Evolutionary conservation across 35 echinoderm and acorn worm species (phyloP), one percentile per base, ranked within the genome.

Genomic region (Lytechinus pictus): DNA sequence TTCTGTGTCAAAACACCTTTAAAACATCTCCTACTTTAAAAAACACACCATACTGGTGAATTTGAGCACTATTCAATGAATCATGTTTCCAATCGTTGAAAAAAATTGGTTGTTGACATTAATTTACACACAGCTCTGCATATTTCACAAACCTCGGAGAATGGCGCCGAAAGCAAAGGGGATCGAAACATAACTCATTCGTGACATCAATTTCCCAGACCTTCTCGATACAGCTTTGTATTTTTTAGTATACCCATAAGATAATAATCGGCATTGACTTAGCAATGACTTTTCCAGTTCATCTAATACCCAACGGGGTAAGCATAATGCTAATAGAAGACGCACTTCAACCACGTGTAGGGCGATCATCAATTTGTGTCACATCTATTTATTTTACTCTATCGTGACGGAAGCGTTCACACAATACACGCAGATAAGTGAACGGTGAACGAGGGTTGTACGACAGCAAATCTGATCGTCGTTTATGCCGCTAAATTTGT

Each of bases 291-390:
- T 79, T 79, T 79, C 66, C 66, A 79, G 66, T 5, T 79, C 66
- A 79, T 79, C 66, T 24, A 16, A 8, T 8, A n/a, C 66, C 66
- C 19, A 79, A 24, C 8, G 66, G 19, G 21, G 66, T 24, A 16
- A 79, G 19, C 16, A 5, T 79, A 79, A 79, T 79, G 66, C n/a
- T 79, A 79, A 79, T 79, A 79, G 66, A n/a, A 79, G 66, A 79
- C 66, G 66, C 66, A 14, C n/a, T 79, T 79, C 66, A 79, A 79
- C 66, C 16, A 79, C 1, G 66, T 79, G 66, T 79, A 16, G 4
- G 21, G 66, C 19, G 66, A 79, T 79, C 66, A 79, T 79, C 66
- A 79, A 79, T 79, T 79, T 79, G n/a, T 79, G 66, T 79, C 66
- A 79, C 66, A 79, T 79, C 66, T n/a, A 19, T n/a, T 79, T 24